These are phyloP conservation scores for Brachionus koreanus DNA, from an alignment of 1,140 invertebrate species.

Conservation along the genomic window DNA sequence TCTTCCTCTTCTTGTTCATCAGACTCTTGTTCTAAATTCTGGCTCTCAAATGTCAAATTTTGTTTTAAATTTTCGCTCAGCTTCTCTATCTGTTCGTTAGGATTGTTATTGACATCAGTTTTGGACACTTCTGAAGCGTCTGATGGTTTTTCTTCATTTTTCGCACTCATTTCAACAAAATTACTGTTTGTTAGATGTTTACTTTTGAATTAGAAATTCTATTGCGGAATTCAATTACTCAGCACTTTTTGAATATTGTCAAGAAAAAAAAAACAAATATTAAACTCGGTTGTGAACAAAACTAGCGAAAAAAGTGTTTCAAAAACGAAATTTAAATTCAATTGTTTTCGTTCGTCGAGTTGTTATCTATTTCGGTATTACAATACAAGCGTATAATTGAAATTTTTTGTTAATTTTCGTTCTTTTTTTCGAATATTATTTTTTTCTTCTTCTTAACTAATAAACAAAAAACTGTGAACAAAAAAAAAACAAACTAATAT, in stretches of 20 bases:
- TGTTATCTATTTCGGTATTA: slow-evolving; percentile 28
- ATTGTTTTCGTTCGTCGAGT: slow-evolving; percentile 10
- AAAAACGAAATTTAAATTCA: slow-evolving; percentile 20
- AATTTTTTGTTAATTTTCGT: background rate
- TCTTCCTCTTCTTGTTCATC: background rate
- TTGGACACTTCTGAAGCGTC: background rate
- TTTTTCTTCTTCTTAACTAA: slow-evolving; percentile 30
- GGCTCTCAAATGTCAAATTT: background rate
- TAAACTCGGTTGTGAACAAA: background rate
- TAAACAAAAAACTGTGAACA: slow-evolving; percentile 37
- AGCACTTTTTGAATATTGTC: background rate
- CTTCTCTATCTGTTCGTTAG: background rate
- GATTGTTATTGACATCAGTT: slow-evolving; percentile 3
- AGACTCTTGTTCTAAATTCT: background rate
- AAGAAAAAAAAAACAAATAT: background rate
- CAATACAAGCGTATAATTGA: slow-evolving; percentile 39
- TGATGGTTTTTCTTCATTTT: background rate
- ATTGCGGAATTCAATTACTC: background rate
- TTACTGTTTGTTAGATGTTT: background rate
- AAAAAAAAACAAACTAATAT: slow-evolving; percentile 42
- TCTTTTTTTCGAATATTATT: background rate
- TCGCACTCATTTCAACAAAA: background rate
- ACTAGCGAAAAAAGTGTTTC: background rate
- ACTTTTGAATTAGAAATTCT: background rate
- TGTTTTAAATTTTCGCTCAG: background rate